These are phyloP conservation scores for Ptyas mucosa DNA, from an alignment of 2,113 vertebrate genomes.

Conservation along the genomic window DNA sequence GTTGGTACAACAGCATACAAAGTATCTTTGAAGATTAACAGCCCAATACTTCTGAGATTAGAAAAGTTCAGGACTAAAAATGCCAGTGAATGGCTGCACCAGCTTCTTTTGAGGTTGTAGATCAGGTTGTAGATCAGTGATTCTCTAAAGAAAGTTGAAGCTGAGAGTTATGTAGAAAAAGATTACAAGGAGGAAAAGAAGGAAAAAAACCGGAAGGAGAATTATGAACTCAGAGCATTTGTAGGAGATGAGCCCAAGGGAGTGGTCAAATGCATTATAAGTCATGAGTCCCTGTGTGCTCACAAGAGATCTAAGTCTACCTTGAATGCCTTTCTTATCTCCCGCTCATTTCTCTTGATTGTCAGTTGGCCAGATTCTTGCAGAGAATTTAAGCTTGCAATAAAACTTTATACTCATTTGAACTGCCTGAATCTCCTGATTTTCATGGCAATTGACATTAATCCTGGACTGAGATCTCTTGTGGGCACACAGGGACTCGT, in stretches of 20 bases:
- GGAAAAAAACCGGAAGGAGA: background rate
- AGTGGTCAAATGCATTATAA: background rate
- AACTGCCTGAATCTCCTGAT: too few species aligned
- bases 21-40: background rate
- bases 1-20: background rate
- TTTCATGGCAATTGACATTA: too few species aligned
- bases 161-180: background rate
- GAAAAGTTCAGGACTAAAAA: background rate
- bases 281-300: background rate
- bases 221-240: background rate
- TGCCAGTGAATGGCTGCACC: background rate
- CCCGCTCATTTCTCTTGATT: background rate
- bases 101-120: background rate
- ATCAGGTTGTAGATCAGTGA: background rate
- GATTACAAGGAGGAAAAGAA: background rate
- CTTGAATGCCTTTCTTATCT: background rate
- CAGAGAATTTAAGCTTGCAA: background rate
- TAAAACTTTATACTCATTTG: background rate
- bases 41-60: background rate
- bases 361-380: background rate
- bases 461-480: background rate
- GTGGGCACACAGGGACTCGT: too few species aligned
- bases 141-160: background rate
- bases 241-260: background rate
- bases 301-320: background rate